Percentiles rank a stretch among this genome's conserved stretches.
Evolutionary conservation across 2,888 invertebrate genomes (phyloP).

Genomic region (Polia nebulosa): DNA sequence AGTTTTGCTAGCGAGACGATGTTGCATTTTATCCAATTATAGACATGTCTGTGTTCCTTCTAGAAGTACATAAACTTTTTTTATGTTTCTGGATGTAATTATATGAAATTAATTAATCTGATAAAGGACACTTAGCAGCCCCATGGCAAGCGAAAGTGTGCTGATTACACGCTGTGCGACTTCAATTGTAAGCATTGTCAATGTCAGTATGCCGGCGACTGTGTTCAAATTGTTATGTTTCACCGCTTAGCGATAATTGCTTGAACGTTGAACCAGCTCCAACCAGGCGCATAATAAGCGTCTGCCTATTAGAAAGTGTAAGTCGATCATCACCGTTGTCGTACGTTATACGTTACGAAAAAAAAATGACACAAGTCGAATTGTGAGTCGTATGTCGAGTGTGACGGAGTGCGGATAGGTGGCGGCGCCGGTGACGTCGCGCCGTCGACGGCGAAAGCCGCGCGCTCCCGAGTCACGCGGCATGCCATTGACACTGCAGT

Average conservation of each 20-base stretch:
- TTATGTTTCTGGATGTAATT: background rate
- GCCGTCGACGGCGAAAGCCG: constrained; percentile 83
- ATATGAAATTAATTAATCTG: constrained; percentile 1
- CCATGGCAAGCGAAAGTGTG: constrained; percentile 72
- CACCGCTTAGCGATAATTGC: constrained; percentile 79
- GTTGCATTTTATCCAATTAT: background rate
- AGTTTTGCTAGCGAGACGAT: constrained; percentile 42
- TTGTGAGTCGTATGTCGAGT: constrained; percentile 73
- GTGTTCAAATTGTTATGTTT: constrained; percentile 80
- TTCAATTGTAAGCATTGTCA: constrained; percentile 75
- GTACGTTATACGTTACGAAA: constrained; percentile 61
- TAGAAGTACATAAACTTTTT: background rate
- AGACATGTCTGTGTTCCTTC: background rate
- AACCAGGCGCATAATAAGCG: constrained; percentile 75
- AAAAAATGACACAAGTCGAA: constrained; percentile 71
- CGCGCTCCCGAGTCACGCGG: constrained; percentile 80
- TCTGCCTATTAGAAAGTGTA: constrained; percentile 79
- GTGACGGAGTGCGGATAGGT: constrained; percentile 70
- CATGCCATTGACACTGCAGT: constrained; percentile 82
- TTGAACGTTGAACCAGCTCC: constrained; percentile 72
- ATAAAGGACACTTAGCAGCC: constrained; percentile 35
- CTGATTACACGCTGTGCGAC: constrained; percentile 75
- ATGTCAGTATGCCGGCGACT: constrained; percentile 80
- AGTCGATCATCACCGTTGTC: constrained; percentile 68
- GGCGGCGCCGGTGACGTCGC: constrained; percentile 70